Conservation (phyloP, 2,797 vertebrate species). For the Thaleichthys pacificus region DNA sequence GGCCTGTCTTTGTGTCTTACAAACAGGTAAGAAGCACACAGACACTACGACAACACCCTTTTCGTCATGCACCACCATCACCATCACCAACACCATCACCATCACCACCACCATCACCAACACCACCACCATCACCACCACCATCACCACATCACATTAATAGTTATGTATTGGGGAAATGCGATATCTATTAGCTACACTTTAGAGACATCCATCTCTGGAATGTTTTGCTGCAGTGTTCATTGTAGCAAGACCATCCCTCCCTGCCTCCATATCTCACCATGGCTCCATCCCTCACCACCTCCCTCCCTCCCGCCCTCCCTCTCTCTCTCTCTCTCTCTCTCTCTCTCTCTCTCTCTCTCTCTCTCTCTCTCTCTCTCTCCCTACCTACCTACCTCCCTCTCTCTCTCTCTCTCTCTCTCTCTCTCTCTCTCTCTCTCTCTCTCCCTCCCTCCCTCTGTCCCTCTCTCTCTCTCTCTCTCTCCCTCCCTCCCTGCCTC, state of each 20-base stretch:
- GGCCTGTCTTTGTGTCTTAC: constrained; percentile 89
- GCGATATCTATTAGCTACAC: background rate
- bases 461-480: background rate
- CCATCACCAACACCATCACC: background rate
- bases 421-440: background rate
- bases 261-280: no score
- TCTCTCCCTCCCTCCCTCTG: background rate
- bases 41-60: no score
- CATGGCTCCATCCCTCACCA: no score
- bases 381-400: no score
- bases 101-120: background rate
- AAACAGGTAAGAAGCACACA: constrained; percentile 81
- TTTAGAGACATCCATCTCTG: constrained; percentile 2
- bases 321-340: no score
- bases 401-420: background rate
- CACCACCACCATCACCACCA: no score
- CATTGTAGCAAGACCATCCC: background rate
- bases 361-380: no score
- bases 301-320: background rate
- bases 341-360: background rate
- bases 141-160: background rate
- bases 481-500: no score
- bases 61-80: background rate
- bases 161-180: background rate
- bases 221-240: constrained; percentile 2